These are phyloP conservation scores for Heliconius hortense DNA, from an alignment of 2,888 invertebrate genomes.

Conservation along the genomic window DNA sequence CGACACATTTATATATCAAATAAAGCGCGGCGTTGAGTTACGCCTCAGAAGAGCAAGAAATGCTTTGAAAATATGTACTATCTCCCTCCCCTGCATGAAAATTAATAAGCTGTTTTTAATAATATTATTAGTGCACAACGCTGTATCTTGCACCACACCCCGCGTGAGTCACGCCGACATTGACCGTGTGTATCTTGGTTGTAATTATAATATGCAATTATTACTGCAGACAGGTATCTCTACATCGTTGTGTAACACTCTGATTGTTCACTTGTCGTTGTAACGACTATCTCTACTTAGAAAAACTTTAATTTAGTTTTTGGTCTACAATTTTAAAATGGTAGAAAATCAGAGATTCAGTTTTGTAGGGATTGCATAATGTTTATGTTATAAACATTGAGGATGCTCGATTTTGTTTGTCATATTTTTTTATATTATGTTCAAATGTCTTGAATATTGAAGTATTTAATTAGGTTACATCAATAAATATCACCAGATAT, in stretches of 20 bases:
- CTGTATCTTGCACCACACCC: constrained; percentile 39
- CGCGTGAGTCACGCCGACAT: constrained; percentile 59
- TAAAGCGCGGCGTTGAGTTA: neutral
- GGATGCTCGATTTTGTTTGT: neutral
- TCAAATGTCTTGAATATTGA: too few species aligned
- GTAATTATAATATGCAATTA: constrained; percentile 52
- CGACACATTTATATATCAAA: neutral
- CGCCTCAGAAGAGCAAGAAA: neutral
- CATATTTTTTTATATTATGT: too few species aligned
- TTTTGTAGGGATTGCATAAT: neutral
- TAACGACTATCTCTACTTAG: neutral
- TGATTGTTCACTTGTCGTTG: constrained; percentile 23
- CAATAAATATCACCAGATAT: too few species aligned
- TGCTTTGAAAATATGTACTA: too few species aligned
- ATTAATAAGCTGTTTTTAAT: neutral
- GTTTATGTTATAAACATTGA: neutral
- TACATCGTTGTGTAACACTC: constrained; percentile 41
- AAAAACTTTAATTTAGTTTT: neutral
- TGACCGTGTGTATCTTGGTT: constrained; percentile 60
- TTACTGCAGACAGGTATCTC: constrained; percentile 39
- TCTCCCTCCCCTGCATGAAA: neutral
- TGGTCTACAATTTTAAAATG: neutral
- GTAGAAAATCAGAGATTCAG: neutral
- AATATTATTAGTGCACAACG: constrained; percentile 28
- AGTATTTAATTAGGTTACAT: too few species aligned